phyloP scores from a whole-genome alignment of 2,113 vertebrate genomes.

The Promerops cafer region DNA sequence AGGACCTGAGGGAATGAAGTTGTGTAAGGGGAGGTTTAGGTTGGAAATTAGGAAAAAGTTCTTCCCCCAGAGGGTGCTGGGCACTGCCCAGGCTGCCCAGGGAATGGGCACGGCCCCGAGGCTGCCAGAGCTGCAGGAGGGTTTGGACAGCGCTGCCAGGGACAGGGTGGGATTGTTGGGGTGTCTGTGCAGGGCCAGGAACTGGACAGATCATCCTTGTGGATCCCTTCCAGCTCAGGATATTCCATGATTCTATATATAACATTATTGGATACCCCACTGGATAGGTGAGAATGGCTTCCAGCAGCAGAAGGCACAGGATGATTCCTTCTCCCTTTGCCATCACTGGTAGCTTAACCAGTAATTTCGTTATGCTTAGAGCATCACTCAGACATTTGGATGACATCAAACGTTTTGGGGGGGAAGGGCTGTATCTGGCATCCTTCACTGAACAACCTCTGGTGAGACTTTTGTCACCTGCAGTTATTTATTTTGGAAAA shows the following conservation, averaged over 20 bases:
- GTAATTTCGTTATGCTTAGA: background rate
- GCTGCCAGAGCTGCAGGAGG: background rate
- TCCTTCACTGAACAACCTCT: background rate
- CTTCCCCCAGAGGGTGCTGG: background rate
- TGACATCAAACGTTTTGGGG: background rate
- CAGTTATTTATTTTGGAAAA: background rate
- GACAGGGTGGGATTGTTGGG: background rate
- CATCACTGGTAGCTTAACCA: background rate
- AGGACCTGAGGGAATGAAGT: background rate
- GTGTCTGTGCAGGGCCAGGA: background rate
- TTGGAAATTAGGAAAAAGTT: background rate
- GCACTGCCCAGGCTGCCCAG: background rate
- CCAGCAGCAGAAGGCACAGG: background rate
- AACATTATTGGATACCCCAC: background rate
- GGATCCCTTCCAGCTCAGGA: background rate
- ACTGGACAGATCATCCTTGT: background rate
- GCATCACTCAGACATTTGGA: background rate
- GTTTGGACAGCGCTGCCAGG: accelerated
- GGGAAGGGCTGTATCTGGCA: background rate
- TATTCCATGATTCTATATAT: background rate
- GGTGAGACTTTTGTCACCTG: background rate
- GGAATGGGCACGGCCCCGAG: accelerated
- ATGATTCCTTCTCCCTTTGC: background rate
- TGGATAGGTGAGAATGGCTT: background rate
- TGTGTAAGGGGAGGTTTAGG: background rate